Evolutionary conservation across 2,797 vertebrate species (phyloP).

Genomic region (Cuniculus paca): DNA sequence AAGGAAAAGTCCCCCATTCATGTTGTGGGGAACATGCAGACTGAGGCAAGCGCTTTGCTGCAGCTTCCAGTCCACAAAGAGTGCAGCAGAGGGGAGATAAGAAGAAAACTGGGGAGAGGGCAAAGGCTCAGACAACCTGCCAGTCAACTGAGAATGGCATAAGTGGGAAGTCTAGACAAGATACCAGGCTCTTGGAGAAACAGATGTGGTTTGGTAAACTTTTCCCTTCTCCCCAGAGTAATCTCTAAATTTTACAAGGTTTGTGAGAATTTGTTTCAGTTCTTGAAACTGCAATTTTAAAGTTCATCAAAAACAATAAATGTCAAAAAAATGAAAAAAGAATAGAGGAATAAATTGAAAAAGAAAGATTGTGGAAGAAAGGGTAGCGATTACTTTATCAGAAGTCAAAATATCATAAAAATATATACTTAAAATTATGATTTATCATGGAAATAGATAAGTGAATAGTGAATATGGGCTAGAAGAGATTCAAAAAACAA

Average conservation of each 20-base stretch:
- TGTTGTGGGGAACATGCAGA: not conserved
- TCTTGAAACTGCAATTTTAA: constrained; percentile 14
- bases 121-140: not conserved
- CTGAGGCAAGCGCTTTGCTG: not conserved
- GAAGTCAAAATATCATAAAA: constrained; percentile 49
- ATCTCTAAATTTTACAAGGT: constrained; percentile 13
- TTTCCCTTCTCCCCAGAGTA: not conserved
- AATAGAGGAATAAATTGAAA: constrained; percentile 21
- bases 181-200: not conserved
- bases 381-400: not conserved
- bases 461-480: not conserved
- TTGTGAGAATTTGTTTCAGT: not conserved
- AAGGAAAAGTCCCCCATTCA: not conserved
- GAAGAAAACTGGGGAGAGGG: not conserved
- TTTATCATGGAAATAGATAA: not conserved
- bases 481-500: constrained; percentile 3
- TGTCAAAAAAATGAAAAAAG: not conserved
- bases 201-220: not conserved
- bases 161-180: not conserved
- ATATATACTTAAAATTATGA: not conserved
- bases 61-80: not conserved
- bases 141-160: not conserved
- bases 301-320: constrained; percentile 33
- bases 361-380: not conserved
- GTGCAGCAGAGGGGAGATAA: not conserved